Percentiles rank a stretch among this genome's conserved stretches.
phyloP scores from a whole-genome alignment of 2,888 invertebrate species.

The Hypena proboscidalis region DNA sequence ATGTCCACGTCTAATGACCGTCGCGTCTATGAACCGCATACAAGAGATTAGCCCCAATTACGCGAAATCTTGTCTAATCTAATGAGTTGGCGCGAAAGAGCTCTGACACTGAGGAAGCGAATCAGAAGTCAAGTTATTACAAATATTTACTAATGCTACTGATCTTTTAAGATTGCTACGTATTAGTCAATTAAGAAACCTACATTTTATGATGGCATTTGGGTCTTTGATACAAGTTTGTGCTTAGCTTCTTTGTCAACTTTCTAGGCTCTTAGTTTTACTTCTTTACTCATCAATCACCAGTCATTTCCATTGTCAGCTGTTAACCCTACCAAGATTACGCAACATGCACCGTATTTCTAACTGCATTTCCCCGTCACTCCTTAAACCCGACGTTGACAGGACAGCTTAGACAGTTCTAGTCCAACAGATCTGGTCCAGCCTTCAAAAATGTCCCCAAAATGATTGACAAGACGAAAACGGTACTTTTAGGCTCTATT shows the following conservation, averaged over 20 bases:
- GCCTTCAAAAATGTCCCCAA: slow-evolving; percentile 21
- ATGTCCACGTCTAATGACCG: not conserved
- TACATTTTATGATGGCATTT: too few relatives aligned
- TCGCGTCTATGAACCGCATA: not conserved
- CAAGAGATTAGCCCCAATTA: slow-evolving; percentile 9
- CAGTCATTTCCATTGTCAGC: too few relatives aligned
- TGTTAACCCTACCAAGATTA: not conserved
- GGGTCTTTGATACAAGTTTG: too few relatives aligned
- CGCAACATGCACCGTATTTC: not conserved
- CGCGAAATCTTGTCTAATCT: slow-evolving; percentile 6
- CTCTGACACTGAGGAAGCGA: too few relatives aligned
- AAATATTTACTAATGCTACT: too few relatives aligned
- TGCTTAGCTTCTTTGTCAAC: too few relatives aligned
- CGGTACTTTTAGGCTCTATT: slow-evolving; percentile 16
- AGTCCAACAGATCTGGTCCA: slow-evolving; percentile 13
- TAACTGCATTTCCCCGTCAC: slow-evolving; percentile 7
- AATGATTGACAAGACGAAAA: slow-evolving; percentile 33
- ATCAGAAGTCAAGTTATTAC: too few relatives aligned
- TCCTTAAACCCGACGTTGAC: slow-evolving; percentile 14
- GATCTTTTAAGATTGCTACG: too few relatives aligned
- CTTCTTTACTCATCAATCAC: too few relatives aligned
- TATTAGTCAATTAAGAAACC: too few relatives aligned
- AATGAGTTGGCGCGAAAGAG: slow-evolving; percentile 2
- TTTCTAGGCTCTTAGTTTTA: too few relatives aligned
- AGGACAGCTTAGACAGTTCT: slow-evolving; percentile 9